phyloP scores from a whole-genome alignment of 2,113 vertebrate species.

The Prionailurus bengalensis region DNA sequence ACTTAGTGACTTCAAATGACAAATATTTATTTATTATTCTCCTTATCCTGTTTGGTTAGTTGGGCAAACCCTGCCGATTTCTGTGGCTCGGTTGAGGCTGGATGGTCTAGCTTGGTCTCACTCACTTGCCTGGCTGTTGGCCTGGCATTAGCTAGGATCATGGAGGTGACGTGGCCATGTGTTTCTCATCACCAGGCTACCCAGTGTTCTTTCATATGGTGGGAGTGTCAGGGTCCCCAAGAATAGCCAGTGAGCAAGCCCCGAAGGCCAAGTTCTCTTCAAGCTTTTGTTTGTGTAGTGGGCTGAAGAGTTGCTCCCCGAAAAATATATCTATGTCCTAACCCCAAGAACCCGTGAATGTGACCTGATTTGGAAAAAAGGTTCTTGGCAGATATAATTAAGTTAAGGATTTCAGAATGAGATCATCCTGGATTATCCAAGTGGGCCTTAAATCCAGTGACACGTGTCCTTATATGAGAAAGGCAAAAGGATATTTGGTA shows the following conservation, averaged over 20 bases:
- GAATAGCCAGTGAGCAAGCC: not conserved
- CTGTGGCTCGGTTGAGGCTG: not conserved
- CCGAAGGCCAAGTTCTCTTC: not conserved
- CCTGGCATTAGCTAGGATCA: not conserved
- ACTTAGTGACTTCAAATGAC: not conserved
- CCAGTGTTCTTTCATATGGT: not conserved
- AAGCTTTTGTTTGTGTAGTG: not conserved
- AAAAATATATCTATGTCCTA: not conserved
- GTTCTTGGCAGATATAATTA: not conserved
- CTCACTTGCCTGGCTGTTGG: not conserved
- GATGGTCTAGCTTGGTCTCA: not conserved
- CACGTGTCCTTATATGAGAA: not conserved
- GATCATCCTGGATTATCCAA: not conserved
- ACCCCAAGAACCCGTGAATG: not conserved
- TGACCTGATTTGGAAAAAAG: not conserved
- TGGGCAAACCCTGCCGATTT: not conserved
- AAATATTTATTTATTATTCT: not conserved
- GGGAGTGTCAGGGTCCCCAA: not conserved
- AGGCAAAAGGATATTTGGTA: not conserved
- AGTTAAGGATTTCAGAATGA: not conserved
- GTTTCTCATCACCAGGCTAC: not conserved
- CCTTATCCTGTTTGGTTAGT: no score
- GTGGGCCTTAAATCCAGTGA: not conserved
- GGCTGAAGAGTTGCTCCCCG: not conserved
- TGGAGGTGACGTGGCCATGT: not conserved